Percentiles rank a stretch among this genome's conserved stretches.
Conservation (phyloP, 2,113 vertebrate species). For the Oncorhynchus keta region DNA sequence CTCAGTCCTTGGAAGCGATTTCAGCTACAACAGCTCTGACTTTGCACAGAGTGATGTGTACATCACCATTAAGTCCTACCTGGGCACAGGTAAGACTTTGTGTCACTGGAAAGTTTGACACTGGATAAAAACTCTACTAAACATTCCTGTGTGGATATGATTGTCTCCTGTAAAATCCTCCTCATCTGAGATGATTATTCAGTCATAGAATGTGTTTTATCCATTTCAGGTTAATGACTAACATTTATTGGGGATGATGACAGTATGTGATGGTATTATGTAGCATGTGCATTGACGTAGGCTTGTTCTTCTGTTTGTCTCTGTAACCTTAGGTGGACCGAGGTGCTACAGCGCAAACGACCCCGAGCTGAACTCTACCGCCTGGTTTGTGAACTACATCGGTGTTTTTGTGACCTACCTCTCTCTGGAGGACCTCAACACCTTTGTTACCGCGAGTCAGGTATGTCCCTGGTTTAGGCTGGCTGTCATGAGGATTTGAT, state of each 20-base stretch:
- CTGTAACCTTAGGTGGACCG: slow-evolving; percentile 26
- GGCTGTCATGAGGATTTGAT: too few species aligned
- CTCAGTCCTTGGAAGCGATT: slow-evolving; percentile 57
- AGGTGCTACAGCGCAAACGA: slow-evolving; percentile 57
- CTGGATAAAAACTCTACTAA: too few species aligned
- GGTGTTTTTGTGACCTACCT: slow-evolving; percentile 58
- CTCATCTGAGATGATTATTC: too few species aligned
- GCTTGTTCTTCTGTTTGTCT: slow-evolving; percentile 25
- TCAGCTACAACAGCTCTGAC: slow-evolving; percentile 40
- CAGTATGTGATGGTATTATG: too few species aligned
- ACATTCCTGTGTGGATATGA: too few species aligned
- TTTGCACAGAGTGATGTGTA: slow-evolving; percentile 58
- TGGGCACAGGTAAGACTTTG: slow-evolving; percentile 33
- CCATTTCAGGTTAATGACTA: too few species aligned
- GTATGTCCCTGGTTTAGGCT: slow-evolving; percentile 2
- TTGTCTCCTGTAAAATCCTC: too few species aligned
- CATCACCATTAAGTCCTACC: slow-evolving; percentile 55
- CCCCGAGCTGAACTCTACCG: slow-evolving; percentile 53
- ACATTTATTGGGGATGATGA: too few species aligned
- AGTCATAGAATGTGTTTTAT: too few species aligned
- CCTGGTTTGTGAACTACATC: slow-evolving; percentile 55
- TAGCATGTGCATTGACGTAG: neutral
- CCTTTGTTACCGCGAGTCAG: slow-evolving; percentile 36
- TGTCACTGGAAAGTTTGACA: too few species aligned
- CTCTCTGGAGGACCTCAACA: slow-evolving; percentile 47